A percentile compares a stretch with the other conserved stretches of the same genome.
Conservation (phyloP, 2,888 invertebrate genomes). For the Campoplex nolae region DNA sequence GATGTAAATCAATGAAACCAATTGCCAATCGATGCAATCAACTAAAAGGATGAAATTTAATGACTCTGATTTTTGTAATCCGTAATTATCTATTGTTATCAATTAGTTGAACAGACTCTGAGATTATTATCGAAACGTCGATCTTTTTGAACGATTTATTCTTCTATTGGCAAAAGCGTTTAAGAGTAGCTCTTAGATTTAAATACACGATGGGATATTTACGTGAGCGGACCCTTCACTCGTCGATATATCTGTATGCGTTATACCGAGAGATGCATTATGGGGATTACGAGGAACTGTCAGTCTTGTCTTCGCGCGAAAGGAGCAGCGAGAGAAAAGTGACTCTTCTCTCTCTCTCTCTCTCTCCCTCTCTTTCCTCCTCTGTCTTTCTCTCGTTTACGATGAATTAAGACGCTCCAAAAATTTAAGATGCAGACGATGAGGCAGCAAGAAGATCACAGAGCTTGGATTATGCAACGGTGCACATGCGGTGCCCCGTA, state of each 20-base stretch:
- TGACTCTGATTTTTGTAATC: background rate
- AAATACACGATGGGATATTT: slow-evolving; percentile 26
- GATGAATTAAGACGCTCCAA: slow-evolving; percentile 65
- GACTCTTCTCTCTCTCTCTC: slow-evolving; percentile 5
- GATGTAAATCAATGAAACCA: background rate
- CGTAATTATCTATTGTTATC: slow-evolving; percentile 27
- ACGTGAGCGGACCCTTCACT: slow-evolving; percentile 50
- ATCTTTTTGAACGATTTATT: slow-evolving; percentile 43
- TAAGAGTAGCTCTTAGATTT: slow-evolving; percentile 38
- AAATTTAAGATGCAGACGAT: slow-evolving; percentile 46
- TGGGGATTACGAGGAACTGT: slow-evolving; percentile 68
- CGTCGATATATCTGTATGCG: slow-evolving; percentile 37
- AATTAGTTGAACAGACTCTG: slow-evolving; percentile 20
- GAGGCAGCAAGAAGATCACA: slow-evolving; percentile 67
- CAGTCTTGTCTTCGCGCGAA: slow-evolving; percentile 49
- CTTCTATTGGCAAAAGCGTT: slow-evolving; percentile 44
- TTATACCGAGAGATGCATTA: slow-evolving; percentile 45
- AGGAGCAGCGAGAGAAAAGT: slow-evolving; percentile 11
- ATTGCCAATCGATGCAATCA: background rate
- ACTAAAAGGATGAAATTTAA: background rate
- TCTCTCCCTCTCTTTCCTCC: background rate
- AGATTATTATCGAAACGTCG: background rate
- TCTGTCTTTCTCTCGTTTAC: slow-evolving; percentile 19
- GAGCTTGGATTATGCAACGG: slow-evolving; percentile 69
- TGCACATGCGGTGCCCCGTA: background rate